Evolutionary conservation across 2,113 vertebrate genomes (phyloP).

Genomic region (Australoheros scitulus): DNA sequence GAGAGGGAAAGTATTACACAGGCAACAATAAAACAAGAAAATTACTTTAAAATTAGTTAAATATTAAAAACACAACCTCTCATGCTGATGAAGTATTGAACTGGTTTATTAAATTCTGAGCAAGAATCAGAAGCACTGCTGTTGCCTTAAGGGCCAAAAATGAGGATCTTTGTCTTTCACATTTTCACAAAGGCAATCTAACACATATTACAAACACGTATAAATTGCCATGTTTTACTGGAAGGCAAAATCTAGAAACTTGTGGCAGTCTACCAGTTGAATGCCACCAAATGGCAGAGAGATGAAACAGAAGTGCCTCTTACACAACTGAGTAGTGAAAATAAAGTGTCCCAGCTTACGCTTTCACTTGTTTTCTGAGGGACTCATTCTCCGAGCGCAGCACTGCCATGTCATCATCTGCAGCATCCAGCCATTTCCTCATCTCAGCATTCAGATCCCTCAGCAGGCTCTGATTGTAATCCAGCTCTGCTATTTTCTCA

Average conservation of each 20-base stretch:
- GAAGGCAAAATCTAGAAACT: neutral
- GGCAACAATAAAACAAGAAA: neutral
- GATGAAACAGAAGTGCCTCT: neutral
- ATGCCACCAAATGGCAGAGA: neutral
- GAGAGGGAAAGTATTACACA: neutral
- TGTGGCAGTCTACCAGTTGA: neutral
- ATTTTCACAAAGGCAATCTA: neutral
- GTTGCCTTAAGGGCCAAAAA: neutral
- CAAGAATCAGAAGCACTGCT: neutral
- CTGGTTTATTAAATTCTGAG: neutral
- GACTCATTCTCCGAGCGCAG: conserved; percentile 49
- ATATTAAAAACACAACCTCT: neutral
- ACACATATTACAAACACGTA: neutral
- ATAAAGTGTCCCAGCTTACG: conserved; percentile 20
- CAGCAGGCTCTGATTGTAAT: conserved; percentile 45
- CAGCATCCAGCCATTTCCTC: conserved; percentile 56
- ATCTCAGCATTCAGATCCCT: conserved; percentile 53
- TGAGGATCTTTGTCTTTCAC: neutral
- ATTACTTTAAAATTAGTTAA: neutral
- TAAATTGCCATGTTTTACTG: neutral
- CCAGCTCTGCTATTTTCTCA: conserved; percentile 59
- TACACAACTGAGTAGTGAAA: neutral
- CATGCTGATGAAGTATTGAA: neutral
- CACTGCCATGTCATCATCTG: conserved; percentile 56
- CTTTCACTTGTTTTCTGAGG: conserved; percentile 58